Conservation (phyloP, 2,113 vertebrate species). For the Thinocorus orbignyianus region DNA sequence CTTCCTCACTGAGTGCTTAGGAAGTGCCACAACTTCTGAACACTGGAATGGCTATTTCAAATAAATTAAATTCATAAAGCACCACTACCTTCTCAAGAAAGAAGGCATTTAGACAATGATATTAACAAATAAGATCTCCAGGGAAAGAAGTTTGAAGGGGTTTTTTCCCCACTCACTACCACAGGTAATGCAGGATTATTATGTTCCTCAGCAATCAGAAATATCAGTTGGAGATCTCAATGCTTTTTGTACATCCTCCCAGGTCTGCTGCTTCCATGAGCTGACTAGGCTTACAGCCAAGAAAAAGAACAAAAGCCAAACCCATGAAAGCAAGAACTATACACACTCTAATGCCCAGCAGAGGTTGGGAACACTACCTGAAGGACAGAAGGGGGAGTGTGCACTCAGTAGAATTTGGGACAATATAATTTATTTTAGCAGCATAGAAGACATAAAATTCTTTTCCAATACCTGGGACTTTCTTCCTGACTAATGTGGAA, state of each 20-base stretch:
- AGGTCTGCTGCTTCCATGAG: neutral
- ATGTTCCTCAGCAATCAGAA: neutral
- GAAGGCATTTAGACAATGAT: neutral
- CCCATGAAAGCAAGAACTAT: neutral
- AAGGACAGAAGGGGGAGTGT: neutral
- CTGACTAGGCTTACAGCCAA: neutral
- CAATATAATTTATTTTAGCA: neutral
- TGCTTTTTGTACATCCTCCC: neutral
- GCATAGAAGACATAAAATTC: neutral
- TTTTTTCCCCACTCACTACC: neutral
- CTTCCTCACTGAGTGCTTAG: neutral
- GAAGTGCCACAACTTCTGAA: neutral
- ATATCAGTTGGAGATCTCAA: neutral
- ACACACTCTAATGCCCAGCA: neutral
- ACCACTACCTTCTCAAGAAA: neutral
- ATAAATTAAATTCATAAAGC: neutral
- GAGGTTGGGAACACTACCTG: neutral
- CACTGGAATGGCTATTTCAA: neutral
- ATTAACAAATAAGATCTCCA: neutral
- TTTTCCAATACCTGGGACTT: neutral
- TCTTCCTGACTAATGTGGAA: neutral
- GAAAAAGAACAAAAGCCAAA: neutral
- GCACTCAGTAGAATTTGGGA: neutral
- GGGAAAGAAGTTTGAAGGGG: neutral
- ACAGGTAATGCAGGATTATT: neutral